Base-by-base conservation (phyloP, 1,140 invertebrate genomes). In the Gonioctena quinquepunctata region DNA sequence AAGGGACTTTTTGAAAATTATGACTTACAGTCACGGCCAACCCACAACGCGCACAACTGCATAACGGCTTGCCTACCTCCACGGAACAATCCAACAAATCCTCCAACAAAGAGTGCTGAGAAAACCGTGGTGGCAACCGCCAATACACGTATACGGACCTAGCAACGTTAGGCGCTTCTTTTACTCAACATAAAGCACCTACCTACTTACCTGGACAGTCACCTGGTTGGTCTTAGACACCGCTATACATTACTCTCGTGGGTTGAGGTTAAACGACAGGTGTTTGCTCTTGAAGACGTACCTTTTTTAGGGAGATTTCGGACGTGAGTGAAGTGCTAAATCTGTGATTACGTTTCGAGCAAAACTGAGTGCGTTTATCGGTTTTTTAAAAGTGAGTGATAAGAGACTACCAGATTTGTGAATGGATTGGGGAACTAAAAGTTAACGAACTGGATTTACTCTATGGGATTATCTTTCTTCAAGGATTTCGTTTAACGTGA, bases 161-260 rank as follows among this genome's bases (percentile, higher is more conserved):
- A n/a, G n/a, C n/a, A n/a, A n/a, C n/a, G n/a, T n/a, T n/a, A n/a
- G 3, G 33, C 33, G 33, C 33, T n/a, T 11, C 33, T 42, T 42
- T 42, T n/a, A 42, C 33, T 59, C 25, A 25, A 59, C 56, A 59
- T 59, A 59, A 60, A 63, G 60, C 62, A 70, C 62, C 23, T 42
- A 42, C 16, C 33, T 42, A 33, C 62, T 16, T 71, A 71, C 64
- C 59, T 61, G 64, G 54, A 71, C 56, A 71, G 69, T 68, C 66
- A 72, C 70, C 66, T 67, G 70, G 70, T 68, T 66, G 61, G 69
- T 70, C 68, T 56, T 49, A 68, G 56, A 52, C 69, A 68, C 70
- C 60, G 33, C 33, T 42, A 42, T 42, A 42, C 33, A 13, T 42
- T 42, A 3, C 33, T 42, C 16, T 42, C 33, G 33, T 42, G 16